Base-by-base conservation (phyloP, 1,140 invertebrate genomes). In the Drosophila setifemur region DNA sequence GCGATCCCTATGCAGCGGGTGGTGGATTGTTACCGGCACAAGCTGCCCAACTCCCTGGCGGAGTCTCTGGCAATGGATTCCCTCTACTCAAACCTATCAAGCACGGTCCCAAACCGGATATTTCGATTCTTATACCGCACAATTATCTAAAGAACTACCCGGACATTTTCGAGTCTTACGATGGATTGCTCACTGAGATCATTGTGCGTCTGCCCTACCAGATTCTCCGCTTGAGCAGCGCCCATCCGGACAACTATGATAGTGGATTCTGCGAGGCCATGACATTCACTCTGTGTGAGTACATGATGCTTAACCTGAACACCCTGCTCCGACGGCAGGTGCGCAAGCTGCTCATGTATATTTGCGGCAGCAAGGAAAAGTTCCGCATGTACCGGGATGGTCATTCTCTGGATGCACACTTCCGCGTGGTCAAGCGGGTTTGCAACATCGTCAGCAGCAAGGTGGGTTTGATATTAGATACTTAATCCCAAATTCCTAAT, bases 291-390 rank as follows among this genome's bases (percentile, higher is more conserved):
- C 90, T 99, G 0, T 98, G 98, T 90, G 98, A 99, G 89, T 99
- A 98, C 86, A 98, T 99, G 96, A 98, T 99, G 95, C 96, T 96
- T 8, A 93, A 95, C 86, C 93, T 97, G 91, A 96, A 95, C 67
- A 93, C 95, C 4, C 93, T 96, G 37, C 93, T 95, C 1, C 91
- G 95, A 47, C 91, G 95, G 52, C 96, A 97, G 93, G 95, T 96
- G 0, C 93, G 97, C 5, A 98, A 99, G 92, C 92, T 99, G 2
- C 90, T 99, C 1, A 92, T 99, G 44, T 96, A 97, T 72, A 95
- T 99, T 54, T 98, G 98, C 90, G 98, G 97, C 12, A 98, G 96
- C 28, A 98, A 98, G 86, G 98, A 99, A 69, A 97, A 97, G 55
- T 99, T 99, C 91, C 93, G 98, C 12, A 96, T 98, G 88, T 91